Evolutionary conservation across 2,797 vertebrate species (phyloP), one percentile per base, ranked within the genome.

Genomic region (Otolemur crassicaudatus): DNA sequence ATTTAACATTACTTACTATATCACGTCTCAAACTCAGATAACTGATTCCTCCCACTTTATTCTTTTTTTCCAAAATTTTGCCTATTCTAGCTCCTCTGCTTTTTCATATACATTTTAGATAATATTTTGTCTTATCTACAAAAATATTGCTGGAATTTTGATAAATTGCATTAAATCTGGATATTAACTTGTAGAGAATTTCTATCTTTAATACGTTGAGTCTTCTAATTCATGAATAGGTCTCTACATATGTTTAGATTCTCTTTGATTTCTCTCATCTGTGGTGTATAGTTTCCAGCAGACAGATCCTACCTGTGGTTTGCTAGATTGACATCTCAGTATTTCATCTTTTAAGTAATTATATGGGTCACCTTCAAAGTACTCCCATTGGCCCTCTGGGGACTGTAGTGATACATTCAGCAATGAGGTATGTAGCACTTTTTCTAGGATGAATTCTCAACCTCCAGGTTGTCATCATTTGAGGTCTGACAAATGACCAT

Each of bases 41-140:
- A 75, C 13, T 43, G 22, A 61, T 65, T 88, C 53, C 20, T 72
- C 17, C 11, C 29, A 77, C 56, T 67, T 72, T 63, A n/a, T 75
- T 73, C 27, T 81, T 70, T 34, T 92, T 72, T 70, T 29, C 37
- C 10, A 43, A 16, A 46, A 34, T 23, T 90, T 17, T 17, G 80
- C 22, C 10, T 63, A 43, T 80, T 80, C 20, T 84, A 69, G 40
- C 80, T 63, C 8, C 23, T 95, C 58, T 70, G 4, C 19, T 31
- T 83, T 94, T 86, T 80, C 34, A 65, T 70, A 49, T 29, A 82
- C 1, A 92, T 53, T 94, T 95, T 65, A 69, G 43, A 34, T 43
- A 67, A 23, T 67, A 81, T 83, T 92, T 90, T 87, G 14, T 75
- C 25, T 70, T 31, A 77, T 31, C 20, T 53, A 69, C 9, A 87